Percentiles rank a stretch among this genome's conserved stretches.
Conservation (phyloP, 2,797 vertebrate species). For the Petrocephalus schoutedeni region DNA sequence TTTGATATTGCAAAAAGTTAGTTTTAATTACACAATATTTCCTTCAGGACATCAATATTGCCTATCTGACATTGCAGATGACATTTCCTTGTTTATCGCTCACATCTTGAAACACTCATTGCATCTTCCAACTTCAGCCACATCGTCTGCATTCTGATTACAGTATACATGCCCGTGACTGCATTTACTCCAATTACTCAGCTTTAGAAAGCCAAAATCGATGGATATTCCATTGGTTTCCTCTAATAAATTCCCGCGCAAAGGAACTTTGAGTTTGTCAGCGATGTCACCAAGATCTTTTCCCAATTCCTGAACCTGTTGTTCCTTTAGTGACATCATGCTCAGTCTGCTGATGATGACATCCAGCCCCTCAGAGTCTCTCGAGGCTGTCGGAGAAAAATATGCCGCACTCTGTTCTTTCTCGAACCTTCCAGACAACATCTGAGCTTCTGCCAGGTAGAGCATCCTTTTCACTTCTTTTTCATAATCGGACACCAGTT, state of each 20-base stretch:
- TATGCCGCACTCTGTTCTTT: not conserved
- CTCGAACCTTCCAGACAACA: not conserved
- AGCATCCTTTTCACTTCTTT: not conserved
- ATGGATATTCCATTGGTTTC: not conserved
- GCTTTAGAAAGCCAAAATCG: not conserved
- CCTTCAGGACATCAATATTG: not conserved
- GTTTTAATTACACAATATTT: not conserved
- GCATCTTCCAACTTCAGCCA: not conserved
- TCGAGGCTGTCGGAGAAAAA: not conserved
- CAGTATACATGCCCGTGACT: not conserved
- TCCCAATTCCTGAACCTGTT: not conserved
- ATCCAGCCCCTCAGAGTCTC: not conserved
- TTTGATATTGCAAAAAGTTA: not conserved
- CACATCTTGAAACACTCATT: not conserved
- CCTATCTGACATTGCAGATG: not conserved
- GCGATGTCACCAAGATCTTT: not conserved
- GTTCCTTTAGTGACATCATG: not conserved
- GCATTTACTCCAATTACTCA: constrained; percentile 6
- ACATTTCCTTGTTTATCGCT: not conserved
- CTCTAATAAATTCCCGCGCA: not conserved
- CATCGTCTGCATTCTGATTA: not conserved
- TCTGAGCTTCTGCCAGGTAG: not conserved
- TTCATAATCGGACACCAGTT: not conserved
- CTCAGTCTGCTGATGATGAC: not conserved
- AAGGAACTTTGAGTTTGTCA: not conserved